Percentiles rank a stretch among this genome's conserved stretches.
Conservation (phyloP, 2,888 invertebrate species). For the Mechanitis messenoides region DNA sequence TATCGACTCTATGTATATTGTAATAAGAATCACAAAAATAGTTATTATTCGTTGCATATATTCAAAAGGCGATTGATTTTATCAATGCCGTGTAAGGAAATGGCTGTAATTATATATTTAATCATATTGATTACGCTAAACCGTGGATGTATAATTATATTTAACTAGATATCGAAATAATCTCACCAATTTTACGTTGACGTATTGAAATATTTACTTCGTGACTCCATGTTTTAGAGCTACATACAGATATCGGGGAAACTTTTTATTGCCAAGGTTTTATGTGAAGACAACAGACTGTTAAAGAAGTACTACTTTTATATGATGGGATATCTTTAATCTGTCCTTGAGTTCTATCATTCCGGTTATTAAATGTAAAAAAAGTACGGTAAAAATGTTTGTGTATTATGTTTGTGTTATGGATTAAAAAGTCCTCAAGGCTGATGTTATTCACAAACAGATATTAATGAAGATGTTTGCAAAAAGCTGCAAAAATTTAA, state of each 20-base stretch:
- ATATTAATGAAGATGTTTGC: too few species aligned
- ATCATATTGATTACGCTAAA: constrained; percentile 30
- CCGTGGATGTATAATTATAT: constrained; percentile 27
- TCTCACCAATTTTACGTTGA: constrained; percentile 11
- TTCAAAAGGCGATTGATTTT: constrained; percentile 28
- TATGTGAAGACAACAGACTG: neutral
- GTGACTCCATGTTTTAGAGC: constrained; percentile 10
- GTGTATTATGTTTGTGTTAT: too few species aligned
- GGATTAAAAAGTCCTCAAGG: too few species aligned
- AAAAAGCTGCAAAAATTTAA: too few species aligned
- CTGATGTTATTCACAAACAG: too few species aligned
- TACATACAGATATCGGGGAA: too few species aligned
- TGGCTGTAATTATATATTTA: constrained; percentile 31
- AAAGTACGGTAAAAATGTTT: too few species aligned
- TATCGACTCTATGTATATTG: constrained; percentile 19
- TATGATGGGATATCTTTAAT: neutral
- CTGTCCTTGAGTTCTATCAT: too few species aligned
- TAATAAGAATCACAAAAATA: constrained; percentile 15
- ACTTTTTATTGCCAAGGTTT: neutral
- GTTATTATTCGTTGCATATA: constrained; percentile 15
- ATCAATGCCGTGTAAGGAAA: constrained; percentile 32
- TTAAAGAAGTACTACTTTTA: neutral
- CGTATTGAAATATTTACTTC: constrained; percentile 21
- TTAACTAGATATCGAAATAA: constrained; percentile 22
- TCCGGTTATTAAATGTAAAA: too few species aligned